Base-by-base conservation (phyloP, 1,140 invertebrate genomes). In the Drosophila teissieri region DNA sequence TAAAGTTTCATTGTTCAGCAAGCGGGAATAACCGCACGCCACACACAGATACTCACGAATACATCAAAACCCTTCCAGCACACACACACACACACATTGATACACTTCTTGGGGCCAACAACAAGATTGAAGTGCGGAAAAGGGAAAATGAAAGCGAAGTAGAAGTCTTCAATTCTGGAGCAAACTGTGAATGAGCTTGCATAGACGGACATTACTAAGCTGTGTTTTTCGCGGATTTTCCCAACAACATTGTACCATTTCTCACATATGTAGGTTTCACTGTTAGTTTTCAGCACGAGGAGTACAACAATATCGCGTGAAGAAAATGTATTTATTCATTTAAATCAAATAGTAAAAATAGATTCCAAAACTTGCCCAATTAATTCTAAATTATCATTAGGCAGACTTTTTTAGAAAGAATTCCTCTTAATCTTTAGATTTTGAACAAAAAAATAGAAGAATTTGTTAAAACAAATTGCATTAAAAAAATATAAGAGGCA, bases 1-100 rank as follows among this genome's bases (percentile, higher is more conserved):
- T 88, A 88, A 88, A 89, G 79, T 89, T 80, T 89, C 79, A 88
- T 89, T 86, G 84, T 86, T 86, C 77, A 82, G 67, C 62, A 72
- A 88, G 64, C 65, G 62, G 62, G 62, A 65, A 75, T 78, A 80
- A 82, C 73, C 73, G 58, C 77, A 80, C 55, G 64, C 70, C 77
- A 54, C 52, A 51, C 36, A 57, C 19, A 31, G 48, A 51, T 52
- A 52, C 49, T 52, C 36, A 19, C 63, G 54, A 39, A 65, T 19
- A 56, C 75, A 57, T 44, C 60, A 48, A 17, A 37, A 44, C 11
- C 7, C 2, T 15, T 10, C 31, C 8, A 31, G 31, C 40, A 34
- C 31, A 22, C 48, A 55, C 48, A 72, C 22, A 34, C 78, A 69
- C 34, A 73, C 45, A 55, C 49, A 67, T 65, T 45, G 34, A 36